These are phyloP conservation scores for Yponomeuta evonymella DNA, from an alignment of 2,888 invertebrate species.

Conservation along the genomic window DNA sequence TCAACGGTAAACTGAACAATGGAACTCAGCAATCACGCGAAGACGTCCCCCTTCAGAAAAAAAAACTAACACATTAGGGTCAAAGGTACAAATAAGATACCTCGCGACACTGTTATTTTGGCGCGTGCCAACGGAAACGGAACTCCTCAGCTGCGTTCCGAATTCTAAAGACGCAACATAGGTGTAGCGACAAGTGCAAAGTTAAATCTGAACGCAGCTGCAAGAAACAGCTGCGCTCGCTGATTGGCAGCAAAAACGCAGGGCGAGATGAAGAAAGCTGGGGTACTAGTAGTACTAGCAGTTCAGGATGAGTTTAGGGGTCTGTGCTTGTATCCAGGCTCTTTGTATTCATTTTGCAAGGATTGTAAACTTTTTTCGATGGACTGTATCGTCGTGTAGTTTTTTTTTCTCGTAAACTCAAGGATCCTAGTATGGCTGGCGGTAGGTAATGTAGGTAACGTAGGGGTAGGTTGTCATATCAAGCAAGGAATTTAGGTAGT, in stretches of 20 bases:
- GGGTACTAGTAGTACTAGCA: neutral
- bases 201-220: conserved; percentile 17
- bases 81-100: conserved; percentile 14
- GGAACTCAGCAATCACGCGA: neutral
- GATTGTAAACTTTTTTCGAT: too few species aligned
- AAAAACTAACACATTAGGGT: conserved; percentile 3
- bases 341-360: neutral
- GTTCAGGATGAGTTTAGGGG: neutral
- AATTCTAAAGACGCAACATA: conserved; percentile 14
- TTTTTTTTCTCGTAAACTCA: too few species aligned
- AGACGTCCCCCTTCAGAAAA: neutral
- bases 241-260: conserved; percentile 3
- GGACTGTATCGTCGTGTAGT: too few species aligned
- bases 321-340: neutral
- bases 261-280: conserved; percentile 3
- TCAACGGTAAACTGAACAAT: conserved; percentile 5
- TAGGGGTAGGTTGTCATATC: too few species aligned
- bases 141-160: conserved; percentile 14
- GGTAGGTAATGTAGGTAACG: too few species aligned
- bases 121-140: conserved; percentile 17
- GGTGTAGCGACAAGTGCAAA: conserved; percentile 20
- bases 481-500: too few species aligned
- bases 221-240: neutral
- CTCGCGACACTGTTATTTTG: conserved; percentile 2
- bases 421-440: too few species aligned